A percentile compares a stretch with the other conserved stretches of the same genome.
phyloP scores from a whole-genome alignment of 2,113 vertebrate species.

The Sinosuthora webbiana region DNA sequence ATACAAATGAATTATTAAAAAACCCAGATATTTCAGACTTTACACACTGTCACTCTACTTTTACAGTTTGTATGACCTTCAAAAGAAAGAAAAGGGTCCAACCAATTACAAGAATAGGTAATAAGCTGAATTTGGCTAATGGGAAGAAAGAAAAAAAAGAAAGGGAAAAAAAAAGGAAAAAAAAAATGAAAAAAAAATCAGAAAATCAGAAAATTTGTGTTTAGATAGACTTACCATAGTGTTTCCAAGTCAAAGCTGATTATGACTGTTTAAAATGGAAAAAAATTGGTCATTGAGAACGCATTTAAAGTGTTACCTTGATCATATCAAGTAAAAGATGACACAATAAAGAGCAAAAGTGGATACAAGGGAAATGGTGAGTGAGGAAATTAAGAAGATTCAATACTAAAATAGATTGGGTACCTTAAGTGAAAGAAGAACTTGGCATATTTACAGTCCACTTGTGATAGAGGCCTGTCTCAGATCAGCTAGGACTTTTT shows the following conservation, averaged over 20 bases:
- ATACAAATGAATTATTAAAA: background rate
- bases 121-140: background rate
- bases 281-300: background rate
- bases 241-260: background rate
- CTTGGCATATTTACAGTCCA: background rate
- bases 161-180: fast-evolving
- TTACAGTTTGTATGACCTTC: background rate
- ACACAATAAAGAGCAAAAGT: background rate
- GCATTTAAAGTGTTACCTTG: background rate
- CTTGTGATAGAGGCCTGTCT: background rate
- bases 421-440: background rate
- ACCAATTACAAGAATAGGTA: background rate
- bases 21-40: background rate
- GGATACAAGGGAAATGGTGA: background rate
- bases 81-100: background rate
- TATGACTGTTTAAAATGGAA: background rate
- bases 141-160: background rate
- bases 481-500: background rate
- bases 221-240: background rate
- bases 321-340: background rate
- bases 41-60: background rate
- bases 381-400: background rate
- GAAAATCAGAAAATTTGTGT: background rate
- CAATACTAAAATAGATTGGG: background rate
- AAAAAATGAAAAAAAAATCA: background rate